Base-by-base conservation (phyloP, 2,888 invertebrate species). In the Cerceris ruficornis region DNA sequence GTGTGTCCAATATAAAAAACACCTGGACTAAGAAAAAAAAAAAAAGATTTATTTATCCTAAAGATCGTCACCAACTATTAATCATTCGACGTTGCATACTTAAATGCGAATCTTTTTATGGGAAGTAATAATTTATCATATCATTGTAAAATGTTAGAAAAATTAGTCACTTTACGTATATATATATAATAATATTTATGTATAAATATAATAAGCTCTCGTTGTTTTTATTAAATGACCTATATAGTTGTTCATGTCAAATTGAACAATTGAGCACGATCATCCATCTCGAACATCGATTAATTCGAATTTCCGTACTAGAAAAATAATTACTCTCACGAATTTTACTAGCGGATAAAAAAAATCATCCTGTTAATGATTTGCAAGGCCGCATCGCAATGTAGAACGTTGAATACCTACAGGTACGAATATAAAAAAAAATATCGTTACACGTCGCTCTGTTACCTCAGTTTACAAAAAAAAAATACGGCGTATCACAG, bases 401-500 rank as follows among this genome's bases (percentile, higher is more conserved):
- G 9, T 46, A 28, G 28, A 28, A 28, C 28, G 46, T 11, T 0
- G 11, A 4, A n/a, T n/a, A 50, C n/a, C n/a, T 50, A 50, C n/a
- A 7, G 50, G n/a, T 50, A 50, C 50, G n/a, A 11, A 50, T 50
- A 2, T n/a, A 6, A 50, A n/a, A 11, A n/a, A 11, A 46, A 50
- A n/a, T 7, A 11, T 6, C 9, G 6, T 50, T 50, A 7, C 9
- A 13, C 50, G 2, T 50, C n/a, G 50, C n/a, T 7, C 5, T 6
- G 14, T 54, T n/a, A 17, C 17, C 49, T 14, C 28, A n/a, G n/a
- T 61, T 61, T 77, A 28, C 28, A 57, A 58, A 65, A n/a, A 57
- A 8, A 8, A 2, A 7, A 69, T 64, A 46, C 61, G 49, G 55
- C 52, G 49, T 88, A 89, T 88, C 87, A 89, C 87, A 88, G 86